These are phyloP conservation scores for Isichthys henryi DNA, from an alignment of 2,113 vertebrate genomes.

Conservation along the genomic window DNA sequence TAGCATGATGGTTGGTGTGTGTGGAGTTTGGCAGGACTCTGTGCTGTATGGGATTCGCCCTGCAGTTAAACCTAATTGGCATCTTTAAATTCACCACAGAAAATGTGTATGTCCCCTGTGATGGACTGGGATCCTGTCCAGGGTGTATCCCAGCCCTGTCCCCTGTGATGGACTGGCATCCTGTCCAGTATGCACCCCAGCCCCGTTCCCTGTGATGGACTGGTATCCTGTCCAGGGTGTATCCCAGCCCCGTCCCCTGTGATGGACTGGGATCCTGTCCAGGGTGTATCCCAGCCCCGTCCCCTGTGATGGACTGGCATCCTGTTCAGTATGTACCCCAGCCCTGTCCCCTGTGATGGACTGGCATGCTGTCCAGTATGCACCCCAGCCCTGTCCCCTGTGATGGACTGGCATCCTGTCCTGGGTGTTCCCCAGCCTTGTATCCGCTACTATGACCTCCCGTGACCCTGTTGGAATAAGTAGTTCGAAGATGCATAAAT, in stretches of 20 bases:
- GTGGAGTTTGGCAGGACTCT: no score
- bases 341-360: background rate
- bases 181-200: background rate
- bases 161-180: background rate
- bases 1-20: no score
- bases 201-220: background rate
- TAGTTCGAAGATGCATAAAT: background rate
- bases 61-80: no score
- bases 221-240: background rate
- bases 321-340: no score
- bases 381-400: background rate
- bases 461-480: background rate
- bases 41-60: no score
- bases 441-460: background rate
- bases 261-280: no score
- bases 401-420: background rate
- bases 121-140: no score
- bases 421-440: background rate
- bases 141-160: no score
- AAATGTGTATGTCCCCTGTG: background rate
- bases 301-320: no score
- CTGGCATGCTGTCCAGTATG: background rate
- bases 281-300: no score
- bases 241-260: no score
- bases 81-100: no score